Percentiles rank a stretch among this genome's conserved stretches.
Evolutionary conservation across 2,113 vertebrate species (phyloP).

Genomic region (Bos javanicus): DNA sequence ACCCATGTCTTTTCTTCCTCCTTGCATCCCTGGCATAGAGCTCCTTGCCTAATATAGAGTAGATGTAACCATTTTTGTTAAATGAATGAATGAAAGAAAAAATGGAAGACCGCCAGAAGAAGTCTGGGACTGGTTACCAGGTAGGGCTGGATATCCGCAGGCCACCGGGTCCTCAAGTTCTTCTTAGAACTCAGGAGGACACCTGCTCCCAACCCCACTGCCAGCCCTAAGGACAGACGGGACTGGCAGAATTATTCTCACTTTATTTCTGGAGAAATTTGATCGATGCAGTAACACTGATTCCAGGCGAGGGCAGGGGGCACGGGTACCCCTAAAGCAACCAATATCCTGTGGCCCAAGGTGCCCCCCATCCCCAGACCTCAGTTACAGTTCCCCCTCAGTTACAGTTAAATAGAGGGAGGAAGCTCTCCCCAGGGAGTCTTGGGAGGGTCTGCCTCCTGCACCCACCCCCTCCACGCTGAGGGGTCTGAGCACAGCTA

Average conservation of each 20-base stretch:
- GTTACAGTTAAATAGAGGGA: constrained; percentile 74
- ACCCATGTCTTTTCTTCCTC: background rate
- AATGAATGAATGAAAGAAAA: background rate
- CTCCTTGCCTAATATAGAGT: background rate
- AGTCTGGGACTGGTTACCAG: background rate
- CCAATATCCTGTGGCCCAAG: constrained; percentile 62
- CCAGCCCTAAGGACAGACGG: constrained; percentile 24
- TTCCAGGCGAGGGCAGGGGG: constrained; percentile 68
- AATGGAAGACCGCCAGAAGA: background rate
- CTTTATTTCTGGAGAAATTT: constrained; percentile 82
- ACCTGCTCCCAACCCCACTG: background rate
- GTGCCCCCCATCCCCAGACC: constrained; percentile 33
- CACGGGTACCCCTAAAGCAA: constrained; percentile 66
- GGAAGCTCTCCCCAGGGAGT: constrained; percentile 48
- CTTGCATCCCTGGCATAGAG: background rate
- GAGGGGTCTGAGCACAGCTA: constrained; percentile 72
- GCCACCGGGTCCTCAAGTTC: background rate
- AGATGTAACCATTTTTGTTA: background rate
- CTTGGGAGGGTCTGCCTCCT: constrained; percentile 49
- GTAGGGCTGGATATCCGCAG: background rate
- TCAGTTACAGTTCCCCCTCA: constrained; percentile 52
- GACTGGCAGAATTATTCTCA: constrained; percentile 70
- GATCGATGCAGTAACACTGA: constrained; percentile 84
- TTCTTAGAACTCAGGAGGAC: background rate
- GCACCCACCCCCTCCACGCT: constrained; percentile 1